A percentile compares a stretch with the other conserved stretches of the same genome.
Conservation (phyloP, 2,888 invertebrate genomes). For the Pecten maximus region DNA sequence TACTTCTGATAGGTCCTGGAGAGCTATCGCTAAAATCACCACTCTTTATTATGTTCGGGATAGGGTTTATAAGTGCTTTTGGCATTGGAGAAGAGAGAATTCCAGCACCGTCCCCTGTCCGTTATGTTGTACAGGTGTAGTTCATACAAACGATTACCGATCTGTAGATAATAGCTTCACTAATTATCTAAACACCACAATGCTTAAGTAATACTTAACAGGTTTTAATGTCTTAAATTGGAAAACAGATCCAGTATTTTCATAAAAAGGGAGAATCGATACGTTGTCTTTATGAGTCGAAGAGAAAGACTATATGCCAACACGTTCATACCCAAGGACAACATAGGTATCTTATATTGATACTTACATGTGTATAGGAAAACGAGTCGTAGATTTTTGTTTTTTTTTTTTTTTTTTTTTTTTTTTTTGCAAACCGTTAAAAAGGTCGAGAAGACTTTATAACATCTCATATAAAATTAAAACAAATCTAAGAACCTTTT, state of each 20-base stretch:
- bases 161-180: not conserved
- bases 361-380: too few relatives aligned
- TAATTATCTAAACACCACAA: not conserved
- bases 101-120: not conserved
- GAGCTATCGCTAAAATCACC: not conserved
- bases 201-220: not conserved
- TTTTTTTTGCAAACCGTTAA: too few relatives aligned
- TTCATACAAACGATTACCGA: not conserved
- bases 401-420: too few relatives aligned
- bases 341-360: too few relatives aligned
- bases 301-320: too few relatives aligned
- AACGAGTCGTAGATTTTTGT: too few relatives aligned
- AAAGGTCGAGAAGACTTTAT: too few relatives aligned
- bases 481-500: too few relatives aligned
- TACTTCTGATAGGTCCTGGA: not conserved
- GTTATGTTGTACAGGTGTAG: not conserved
- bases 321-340: too few relatives aligned
- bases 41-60: not conserved
- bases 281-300: too few relatives aligned
- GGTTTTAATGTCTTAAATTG: not conserved
- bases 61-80: not conserved
- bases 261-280: too few relatives aligned
- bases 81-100: not conserved
- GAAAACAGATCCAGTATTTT: not conserved
- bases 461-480: too few relatives aligned